Base-by-base conservation (phyloP, 1,140 invertebrate genomes). In the Manduca sexta region DNA sequence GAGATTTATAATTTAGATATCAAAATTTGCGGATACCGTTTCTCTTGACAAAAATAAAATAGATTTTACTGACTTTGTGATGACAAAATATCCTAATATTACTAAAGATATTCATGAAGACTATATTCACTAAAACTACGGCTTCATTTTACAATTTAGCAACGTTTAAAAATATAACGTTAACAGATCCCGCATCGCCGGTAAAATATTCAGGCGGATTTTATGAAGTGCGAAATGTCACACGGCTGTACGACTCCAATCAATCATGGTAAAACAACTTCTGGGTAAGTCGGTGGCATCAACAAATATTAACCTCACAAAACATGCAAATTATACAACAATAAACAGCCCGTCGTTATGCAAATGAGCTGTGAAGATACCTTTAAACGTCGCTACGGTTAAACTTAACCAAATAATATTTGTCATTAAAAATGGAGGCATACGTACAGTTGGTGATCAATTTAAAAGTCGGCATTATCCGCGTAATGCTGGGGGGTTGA, bases 381-480 rank as follows among this genome's bases (percentile, higher is more conserved):
- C 47, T 59, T 69, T 72, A 74, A 83, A 71, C 60, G 45, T 15
- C 53, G 69, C 56, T 73, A 77, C 74, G 76, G 80, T 82, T 81
- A 75, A 73, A 81, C 47, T 66, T 74, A 77, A 84, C 77, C 77
- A 77, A 82, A 82, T 72, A 74, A 63, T 72, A 68, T 72, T 64
- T 43, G 48, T 56, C 48, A 63, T 3, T 8, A 8, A 59, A 56
- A 57, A 11, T n/a, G 18, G 63, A 61, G 68, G 67, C 50, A 64
- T 60, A 68, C 68, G 70, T 69, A 57, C 70, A 34, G 56, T 69
- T 66, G 70, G 80, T 84, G 81, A 83, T 81, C 81, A 84, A 83
- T 84, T 83, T 81, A 77, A 72, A 81, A 80, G 79, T 79, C 66
- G 70, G 64, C 56, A 82, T 84, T 80, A 84, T 78, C 60, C 66